These are phyloP conservation scores for Nestor notabilis DNA, from an alignment of 2,113 vertebrate species.

Conservation along the genomic window DNA sequence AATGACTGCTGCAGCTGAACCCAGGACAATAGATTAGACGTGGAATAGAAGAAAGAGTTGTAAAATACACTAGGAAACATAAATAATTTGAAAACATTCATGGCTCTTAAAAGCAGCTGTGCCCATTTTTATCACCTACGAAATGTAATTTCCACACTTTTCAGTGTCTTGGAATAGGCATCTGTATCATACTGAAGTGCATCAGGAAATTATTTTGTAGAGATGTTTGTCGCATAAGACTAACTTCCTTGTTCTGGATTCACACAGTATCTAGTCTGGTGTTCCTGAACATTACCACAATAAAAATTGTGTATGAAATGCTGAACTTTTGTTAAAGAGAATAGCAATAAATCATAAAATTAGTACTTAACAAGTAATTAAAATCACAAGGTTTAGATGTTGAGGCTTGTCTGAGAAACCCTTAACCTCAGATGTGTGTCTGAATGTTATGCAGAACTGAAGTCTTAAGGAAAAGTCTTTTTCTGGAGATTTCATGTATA, in stretches of 20 bases:
- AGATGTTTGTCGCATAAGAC: neutral
- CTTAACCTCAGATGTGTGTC: neutral
- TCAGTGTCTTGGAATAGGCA: neutral
- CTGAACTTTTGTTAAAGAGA: neutral
- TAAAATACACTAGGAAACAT: neutral
- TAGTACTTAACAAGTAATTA: neutral
- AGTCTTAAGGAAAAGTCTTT: neutral
- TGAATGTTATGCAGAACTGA: neutral
- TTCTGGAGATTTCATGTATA: neutral
- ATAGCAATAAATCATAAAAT: neutral
- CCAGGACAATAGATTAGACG: too few relatives aligned
- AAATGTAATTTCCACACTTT: neutral
- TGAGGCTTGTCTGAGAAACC: neutral
- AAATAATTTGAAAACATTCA: neutral
- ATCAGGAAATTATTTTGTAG: neutral
- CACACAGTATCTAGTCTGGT: neutral
- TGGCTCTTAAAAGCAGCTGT: neutral
- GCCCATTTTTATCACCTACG: neutral
- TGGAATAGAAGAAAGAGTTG: rapidly evolving
- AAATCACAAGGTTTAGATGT: neutral
- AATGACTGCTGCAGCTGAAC: too few relatives aligned
- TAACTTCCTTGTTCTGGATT: neutral
- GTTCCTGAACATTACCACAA: neutral
- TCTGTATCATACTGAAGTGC: neutral
- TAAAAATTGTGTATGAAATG: neutral